These are phyloP conservation scores for Herpailurus yagouaroundi DNA, from an alignment of 2,113 vertebrate species.

Conservation along the genomic window DNA sequence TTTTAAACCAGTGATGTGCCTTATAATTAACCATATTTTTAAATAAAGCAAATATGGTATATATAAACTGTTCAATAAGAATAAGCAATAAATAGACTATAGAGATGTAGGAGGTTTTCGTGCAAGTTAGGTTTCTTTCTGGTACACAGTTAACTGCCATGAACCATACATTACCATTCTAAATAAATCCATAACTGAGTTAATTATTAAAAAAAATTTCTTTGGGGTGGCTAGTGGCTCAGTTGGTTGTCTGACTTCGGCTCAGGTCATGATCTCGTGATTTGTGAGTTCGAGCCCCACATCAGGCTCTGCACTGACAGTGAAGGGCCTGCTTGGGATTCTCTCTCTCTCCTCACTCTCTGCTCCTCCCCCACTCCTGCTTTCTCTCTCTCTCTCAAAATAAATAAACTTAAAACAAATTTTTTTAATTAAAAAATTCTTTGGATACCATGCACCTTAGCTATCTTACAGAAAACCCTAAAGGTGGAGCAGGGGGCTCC, in stretches of 20 bases:
- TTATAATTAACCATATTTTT: background rate
- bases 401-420: background rate
- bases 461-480: background rate
- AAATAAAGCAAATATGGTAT: background rate
- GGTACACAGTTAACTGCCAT: background rate
- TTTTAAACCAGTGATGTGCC: background rate
- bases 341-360: too few relatives aligned
- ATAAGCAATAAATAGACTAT: background rate
- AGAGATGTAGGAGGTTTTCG: background rate
- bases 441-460: background rate
- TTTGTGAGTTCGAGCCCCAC: too few relatives aligned
- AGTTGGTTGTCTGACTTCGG: too few relatives aligned
- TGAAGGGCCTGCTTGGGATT: too few relatives aligned
- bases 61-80: background rate
- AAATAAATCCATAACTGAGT: background rate
- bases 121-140: background rate
- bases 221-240: background rate
- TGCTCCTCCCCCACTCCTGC: too few relatives aligned
- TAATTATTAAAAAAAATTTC: background rate
- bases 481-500: too few relatives aligned
- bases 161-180: background rate
- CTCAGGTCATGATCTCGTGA: too few relatives aligned
- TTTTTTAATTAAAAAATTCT: background rate
- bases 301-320: too few relatives aligned
- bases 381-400: too few relatives aligned